These are phyloP conservation scores for Rhipidura dahli DNA, from an alignment of 2,113 vertebrate species.

Conservation along the genomic window DNA sequence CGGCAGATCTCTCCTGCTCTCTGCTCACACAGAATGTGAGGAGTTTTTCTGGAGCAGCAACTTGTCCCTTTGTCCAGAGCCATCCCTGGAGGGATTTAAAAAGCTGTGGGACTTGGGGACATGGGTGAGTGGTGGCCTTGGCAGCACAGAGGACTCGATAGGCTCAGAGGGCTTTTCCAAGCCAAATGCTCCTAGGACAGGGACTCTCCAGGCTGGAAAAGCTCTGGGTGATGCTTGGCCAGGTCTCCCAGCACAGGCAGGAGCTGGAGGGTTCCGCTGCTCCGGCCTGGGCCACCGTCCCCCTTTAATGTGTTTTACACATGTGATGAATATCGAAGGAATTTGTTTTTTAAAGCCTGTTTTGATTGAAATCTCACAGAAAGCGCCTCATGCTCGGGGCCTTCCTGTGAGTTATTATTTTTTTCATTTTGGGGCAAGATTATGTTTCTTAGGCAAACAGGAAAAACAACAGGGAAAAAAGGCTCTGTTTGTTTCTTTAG, in stretches of 20 bases:
- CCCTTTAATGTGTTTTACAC: slow-evolving; percentile 45
- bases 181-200: background rate
- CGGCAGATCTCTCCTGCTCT: rapidly evolving
- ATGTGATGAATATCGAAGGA: slow-evolving; percentile 34
- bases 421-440: slow-evolving; percentile 50
- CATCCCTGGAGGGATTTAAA: background rate
- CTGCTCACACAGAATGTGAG: background rate
- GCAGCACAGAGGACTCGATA: rapidly evolving
- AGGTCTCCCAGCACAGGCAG: background rate
- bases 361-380: slow-evolving; percentile 56
- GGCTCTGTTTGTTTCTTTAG: slow-evolving; percentile 61
- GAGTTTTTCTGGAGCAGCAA: background rate
- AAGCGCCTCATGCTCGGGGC: slow-evolving; percentile 13
- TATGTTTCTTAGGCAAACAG: slow-evolving; percentile 65
- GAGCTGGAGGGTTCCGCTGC: background rate
- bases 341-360: slow-evolving; percentile 63
- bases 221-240: background rate
- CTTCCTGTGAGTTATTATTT: slow-evolving; percentile 62
- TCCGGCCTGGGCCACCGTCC: background rate
- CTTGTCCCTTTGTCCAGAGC: background rate
- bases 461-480: slow-evolving; percentile 58
- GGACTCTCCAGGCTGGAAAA: background rate
- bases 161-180: background rate
- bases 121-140: background rate
- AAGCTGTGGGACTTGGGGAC: background rate